Evolutionary conservation across 2,113 vertebrate species (phyloP).

Genomic region (Corythoichthys intestinalis): DNA sequence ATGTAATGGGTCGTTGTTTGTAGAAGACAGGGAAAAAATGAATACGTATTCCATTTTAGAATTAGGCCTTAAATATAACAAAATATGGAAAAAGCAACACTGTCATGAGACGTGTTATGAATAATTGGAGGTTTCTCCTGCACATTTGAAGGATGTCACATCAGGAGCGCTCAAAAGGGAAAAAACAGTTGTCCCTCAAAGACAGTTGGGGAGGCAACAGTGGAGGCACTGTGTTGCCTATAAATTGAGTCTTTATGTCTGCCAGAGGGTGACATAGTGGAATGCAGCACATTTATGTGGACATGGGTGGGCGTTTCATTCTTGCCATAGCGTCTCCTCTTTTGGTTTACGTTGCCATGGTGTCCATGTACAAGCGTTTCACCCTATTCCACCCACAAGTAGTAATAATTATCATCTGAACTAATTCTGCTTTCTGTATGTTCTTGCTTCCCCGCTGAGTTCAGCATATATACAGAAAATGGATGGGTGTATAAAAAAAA

Average conservation of each 20-base stretch:
- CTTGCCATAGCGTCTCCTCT: constrained; percentile 54
- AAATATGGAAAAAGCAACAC: not conserved
- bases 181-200: constrained; percentile 32
- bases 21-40: too few relatives aligned
- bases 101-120: constrained; percentile 5
- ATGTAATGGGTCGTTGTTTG: too few relatives aligned
- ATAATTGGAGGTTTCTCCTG: constrained; percentile 20
- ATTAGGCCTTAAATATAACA: not conserved
- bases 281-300: constrained; percentile 67
- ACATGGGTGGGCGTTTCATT: constrained; percentile 71
- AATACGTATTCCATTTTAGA: not conserved
- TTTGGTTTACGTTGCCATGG: constrained; percentile 2
- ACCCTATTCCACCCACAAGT: too few relatives aligned
- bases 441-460: not conserved
- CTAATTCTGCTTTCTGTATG: not conserved
- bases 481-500: too few relatives aligned
- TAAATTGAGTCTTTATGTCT: constrained; percentile 72
- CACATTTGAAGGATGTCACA: constrained; percentile 26
- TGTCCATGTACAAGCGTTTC: not conserved
- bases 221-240: constrained; percentile 56
- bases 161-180: constrained; percentile 36
- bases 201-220: constrained; percentile 53
- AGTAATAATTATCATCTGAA: not conserved
- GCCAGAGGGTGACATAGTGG: constrained; percentile 61
- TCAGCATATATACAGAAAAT: too few relatives aligned